Percentiles rank a stretch among this genome's conserved stretches.
phyloP scores from a whole-genome alignment of 2,797 vertebrate species.

The Silurus lanzhouensis region DNA sequence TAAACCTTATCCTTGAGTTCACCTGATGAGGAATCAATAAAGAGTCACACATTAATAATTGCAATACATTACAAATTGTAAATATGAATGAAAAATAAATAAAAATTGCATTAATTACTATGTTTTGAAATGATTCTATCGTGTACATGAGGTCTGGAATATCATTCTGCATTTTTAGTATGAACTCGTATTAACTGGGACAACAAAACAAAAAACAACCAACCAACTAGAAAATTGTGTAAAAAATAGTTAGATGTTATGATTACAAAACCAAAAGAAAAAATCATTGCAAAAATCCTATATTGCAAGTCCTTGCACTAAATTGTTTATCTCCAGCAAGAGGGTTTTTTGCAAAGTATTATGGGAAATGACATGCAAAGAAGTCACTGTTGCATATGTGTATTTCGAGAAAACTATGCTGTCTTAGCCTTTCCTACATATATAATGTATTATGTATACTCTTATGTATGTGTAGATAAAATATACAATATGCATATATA shows the following conservation, averaged over 20 bases:
- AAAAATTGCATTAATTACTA: constrained; percentile 1
- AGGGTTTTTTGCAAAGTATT: neutral
- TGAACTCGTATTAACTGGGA: too few relatives aligned
- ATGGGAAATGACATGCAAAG: neutral
- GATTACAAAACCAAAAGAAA: too few relatives aligned
- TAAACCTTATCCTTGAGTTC: constrained; percentile 26
- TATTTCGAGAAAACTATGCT: neutral
- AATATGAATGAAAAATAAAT: too few relatives aligned
- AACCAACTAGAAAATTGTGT: too few relatives aligned
- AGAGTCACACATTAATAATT: constrained; percentile 5
- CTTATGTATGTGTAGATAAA: too few relatives aligned
- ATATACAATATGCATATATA: too few relatives aligned
- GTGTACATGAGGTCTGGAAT: neutral
- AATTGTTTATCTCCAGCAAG: neutral
- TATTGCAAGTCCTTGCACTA: too few relatives aligned
- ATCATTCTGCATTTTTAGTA: neutral
- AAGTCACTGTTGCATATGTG: neutral
- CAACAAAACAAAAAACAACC: too few relatives aligned
- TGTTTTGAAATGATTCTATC: neutral
- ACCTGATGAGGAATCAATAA: constrained; percentile 4
- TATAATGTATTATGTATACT: too few relatives aligned
- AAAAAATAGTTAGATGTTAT: too few relatives aligned
- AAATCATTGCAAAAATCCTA: too few relatives aligned
- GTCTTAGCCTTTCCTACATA: neutral
- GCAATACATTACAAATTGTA: neutral